These are phyloP conservation scores for Magallana angulata DNA, from an alignment of 1,140 invertebrate genomes.

Conservation along the genomic window DNA sequence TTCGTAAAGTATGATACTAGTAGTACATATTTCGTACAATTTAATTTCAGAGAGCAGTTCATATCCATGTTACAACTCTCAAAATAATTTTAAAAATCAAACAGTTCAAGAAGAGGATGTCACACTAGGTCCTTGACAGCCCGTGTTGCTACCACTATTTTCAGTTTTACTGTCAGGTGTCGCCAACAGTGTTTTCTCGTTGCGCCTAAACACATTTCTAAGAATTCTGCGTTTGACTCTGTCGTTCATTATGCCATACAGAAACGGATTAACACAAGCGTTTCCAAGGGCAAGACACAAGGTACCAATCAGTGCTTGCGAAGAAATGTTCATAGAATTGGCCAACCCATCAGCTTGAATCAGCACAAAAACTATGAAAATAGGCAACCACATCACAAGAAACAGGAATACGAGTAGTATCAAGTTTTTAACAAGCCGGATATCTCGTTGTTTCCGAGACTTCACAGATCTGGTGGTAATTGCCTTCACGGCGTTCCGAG, in stretches of 20 bases:
- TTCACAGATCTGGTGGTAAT: slow-evolving; percentile 17
- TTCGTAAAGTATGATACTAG: too few relatives aligned
- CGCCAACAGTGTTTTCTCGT: not conserved
- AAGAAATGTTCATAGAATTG: slow-evolving; percentile 59
- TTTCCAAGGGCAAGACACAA: slow-evolving; percentile 64
- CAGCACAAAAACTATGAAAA: slow-evolving; percentile 65
- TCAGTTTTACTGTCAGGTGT: not conserved
- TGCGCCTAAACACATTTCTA: not conserved
- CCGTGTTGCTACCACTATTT: not conserved
- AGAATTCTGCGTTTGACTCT: slow-evolving; percentile 43
- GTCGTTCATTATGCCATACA: slow-evolving; percentile 69
- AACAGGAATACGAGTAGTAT: slow-evolving; percentile 68
- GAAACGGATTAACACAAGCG: slow-evolving; percentile 69
- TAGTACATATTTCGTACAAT: too few relatives aligned
- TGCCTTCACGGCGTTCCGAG: slow-evolving; percentile 41
- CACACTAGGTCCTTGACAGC: not conserved
- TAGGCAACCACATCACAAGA: slow-evolving; percentile 71
- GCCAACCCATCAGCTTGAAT: slow-evolving; percentile 61
- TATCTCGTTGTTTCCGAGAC: slow-evolving; percentile 55
- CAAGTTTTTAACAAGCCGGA: slow-evolving; percentile 66
- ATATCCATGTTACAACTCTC: too few relatives aligned
- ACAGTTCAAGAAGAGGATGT: not conserved
- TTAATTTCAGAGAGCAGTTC: too few relatives aligned
- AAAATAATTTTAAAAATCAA: too few relatives aligned
- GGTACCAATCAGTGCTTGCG: slow-evolving; percentile 62